Evolutionary conservation across 2,888 invertebrate species (phyloP).

Genomic region (Automeris io): DNA sequence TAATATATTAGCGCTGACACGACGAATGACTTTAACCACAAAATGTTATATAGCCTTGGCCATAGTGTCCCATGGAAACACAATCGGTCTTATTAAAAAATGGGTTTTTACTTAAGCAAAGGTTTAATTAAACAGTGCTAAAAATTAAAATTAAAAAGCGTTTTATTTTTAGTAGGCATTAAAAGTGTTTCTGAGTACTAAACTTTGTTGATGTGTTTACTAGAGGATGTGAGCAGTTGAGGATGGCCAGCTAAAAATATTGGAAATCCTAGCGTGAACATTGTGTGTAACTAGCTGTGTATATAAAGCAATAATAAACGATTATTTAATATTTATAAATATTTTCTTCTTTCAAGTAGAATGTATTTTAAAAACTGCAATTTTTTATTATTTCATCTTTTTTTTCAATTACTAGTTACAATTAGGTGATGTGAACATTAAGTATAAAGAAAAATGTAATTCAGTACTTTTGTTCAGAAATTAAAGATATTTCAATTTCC

Average conservation of each 20-base stretch:
- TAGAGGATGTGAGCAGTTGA: slow-evolving; percentile 19
- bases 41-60: too few relatives aligned
- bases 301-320: slow-evolving; percentile 45
- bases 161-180: not conserved
- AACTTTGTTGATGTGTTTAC: not conserved
- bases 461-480: not conserved
- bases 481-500: not conserved
- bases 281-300: slow-evolving; percentile 40
- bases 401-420: too few relatives aligned
- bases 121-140: too few relatives aligned
- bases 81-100: too few relatives aligned
- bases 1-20: too few relatives aligned
- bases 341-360: not conserved
- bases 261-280: slow-evolving; percentile 26
- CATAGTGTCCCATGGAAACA: too few relatives aligned
- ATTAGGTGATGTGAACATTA: too few relatives aligned
- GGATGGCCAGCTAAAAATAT: slow-evolving; percentile 42
- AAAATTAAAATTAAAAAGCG: not conserved
- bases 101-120: too few relatives aligned
- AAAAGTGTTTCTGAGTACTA: too few relatives aligned
- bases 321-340: not conserved
- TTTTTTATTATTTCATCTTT: too few relatives aligned
- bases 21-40: too few relatives aligned
- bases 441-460: not conserved
- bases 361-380: too few relatives aligned